phyloP scores from a whole-genome alignment of 35 echinoderm and acorn worm genomes.

The Diadema setosum region DNA sequence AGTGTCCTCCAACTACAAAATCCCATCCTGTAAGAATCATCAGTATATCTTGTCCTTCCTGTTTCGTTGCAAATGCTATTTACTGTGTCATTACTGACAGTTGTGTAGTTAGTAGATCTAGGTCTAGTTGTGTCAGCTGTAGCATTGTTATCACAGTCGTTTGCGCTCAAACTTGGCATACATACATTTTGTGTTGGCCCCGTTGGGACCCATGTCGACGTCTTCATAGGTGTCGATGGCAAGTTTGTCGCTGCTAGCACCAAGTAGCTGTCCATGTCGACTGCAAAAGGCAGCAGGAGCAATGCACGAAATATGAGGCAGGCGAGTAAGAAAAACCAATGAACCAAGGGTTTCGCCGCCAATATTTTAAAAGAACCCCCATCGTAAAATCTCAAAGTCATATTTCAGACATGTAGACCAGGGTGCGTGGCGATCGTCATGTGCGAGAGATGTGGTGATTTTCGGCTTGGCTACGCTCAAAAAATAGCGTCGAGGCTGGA shows the following conservation, averaged over 20 bases:
- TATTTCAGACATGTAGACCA: constrained; percentile 38
- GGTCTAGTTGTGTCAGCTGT: too few relatives aligned
- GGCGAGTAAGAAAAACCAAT: constrained; percentile 31
- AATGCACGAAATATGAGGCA: constrained; percentile 28
- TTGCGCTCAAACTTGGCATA: too few relatives aligned
- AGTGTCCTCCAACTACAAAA: constrained; percentile 52
- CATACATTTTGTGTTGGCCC: not conserved
- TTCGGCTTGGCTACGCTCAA: not conserved
- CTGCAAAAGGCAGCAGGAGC: constrained; percentile 28
- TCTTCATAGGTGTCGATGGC: not conserved
- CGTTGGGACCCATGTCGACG: not conserved
- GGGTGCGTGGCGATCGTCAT: not conserved
- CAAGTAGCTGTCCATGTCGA: constrained; percentile 38
- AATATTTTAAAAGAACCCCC: constrained; percentile 52
- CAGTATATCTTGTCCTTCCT: not conserved
- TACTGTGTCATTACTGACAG: not conserved
- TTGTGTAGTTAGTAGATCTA: not conserved
- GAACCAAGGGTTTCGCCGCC: constrained; percentile 19
- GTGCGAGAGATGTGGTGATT: not conserved
- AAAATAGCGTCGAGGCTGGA: not conserved
- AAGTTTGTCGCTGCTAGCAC: constrained; percentile 41
- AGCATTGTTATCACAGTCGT: too few relatives aligned
- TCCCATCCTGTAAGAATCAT: not conserved
- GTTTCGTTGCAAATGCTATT: not conserved
- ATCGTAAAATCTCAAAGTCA: constrained; percentile 68